Evolutionary conservation across 2,888 invertebrate genomes (phyloP).

Genomic region (Microplitis deprimator): DNA sequence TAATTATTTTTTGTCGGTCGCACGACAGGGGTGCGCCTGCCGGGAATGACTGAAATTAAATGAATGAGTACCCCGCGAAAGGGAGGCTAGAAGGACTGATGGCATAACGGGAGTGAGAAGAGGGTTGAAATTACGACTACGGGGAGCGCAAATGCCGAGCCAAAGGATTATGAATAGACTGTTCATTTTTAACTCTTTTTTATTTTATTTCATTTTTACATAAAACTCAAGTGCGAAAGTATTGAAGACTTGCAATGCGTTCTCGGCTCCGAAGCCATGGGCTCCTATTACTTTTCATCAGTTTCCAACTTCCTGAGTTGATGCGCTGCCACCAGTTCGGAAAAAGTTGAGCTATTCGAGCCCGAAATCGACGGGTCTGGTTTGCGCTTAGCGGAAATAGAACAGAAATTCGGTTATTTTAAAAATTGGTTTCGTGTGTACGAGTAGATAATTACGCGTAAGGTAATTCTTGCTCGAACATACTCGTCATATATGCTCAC

Average conservation of each 20-base stretch:
- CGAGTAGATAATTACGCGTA: not conserved
- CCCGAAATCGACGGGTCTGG: too few relatives aligned
- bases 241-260: not conserved
- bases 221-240: slow-evolving; percentile 13
- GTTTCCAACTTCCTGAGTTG: not conserved
- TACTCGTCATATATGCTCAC: not conserved
- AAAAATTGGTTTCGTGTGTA: not conserved
- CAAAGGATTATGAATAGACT: slow-evolving; percentile 59
- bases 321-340: too few relatives aligned
- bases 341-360: too few relatives aligned
- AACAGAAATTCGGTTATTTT: too few relatives aligned
- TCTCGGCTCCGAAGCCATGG: too few relatives aligned
- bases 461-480: not conserved
- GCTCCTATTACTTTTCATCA: not conserved
- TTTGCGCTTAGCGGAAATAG: too few relatives aligned
- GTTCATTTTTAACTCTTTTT: slow-evolving; percentile 54
- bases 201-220: not conserved
- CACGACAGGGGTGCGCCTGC: slow-evolving; percentile 68
- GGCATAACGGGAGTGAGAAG: slow-evolving; percentile 37
- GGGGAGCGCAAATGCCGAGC: slow-evolving; percentile 39
- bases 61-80: slow-evolving; percentile 64
- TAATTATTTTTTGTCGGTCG: slow-evolving; percentile 71
- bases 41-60: slow-evolving; percentile 70
- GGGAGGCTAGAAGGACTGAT: not conserved
- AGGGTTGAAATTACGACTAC: slow-evolving; percentile 38